Conservation (phyloP, 37 sponge, comb jelly and placozoan genomes). For the Ephydatia muelleri region DNA sequence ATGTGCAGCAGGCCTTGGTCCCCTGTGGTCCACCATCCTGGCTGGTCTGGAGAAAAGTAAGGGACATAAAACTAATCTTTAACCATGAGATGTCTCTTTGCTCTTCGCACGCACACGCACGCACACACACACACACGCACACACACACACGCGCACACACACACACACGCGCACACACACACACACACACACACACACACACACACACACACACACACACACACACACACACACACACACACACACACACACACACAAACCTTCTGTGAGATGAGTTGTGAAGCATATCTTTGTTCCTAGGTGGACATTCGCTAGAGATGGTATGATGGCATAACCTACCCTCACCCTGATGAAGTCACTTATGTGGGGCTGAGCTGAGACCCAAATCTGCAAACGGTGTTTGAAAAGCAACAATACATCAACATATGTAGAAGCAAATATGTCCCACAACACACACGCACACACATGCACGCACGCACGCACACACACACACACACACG, state of each 20-base stretch:
- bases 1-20: conserved; percentile 55
- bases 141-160: conserved; percentile 27
- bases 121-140: conserved; percentile 27
- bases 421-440: not conserved
- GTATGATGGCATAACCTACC: conserved; percentile 78
- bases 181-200: conserved; percentile 25
- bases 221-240: too few species aligned
- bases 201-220: not conserved
- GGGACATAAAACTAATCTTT: not conserved
- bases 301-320: conserved; percentile 76
- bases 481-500: not conserved
- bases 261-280: conserved; percentile 75
- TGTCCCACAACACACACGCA: too few species aligned
- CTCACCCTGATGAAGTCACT: conserved; percentile 63
- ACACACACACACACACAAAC: too few species aligned
- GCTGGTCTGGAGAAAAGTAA: conserved; percentile 7
- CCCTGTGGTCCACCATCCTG: conserved; percentile 62
- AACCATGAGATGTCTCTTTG: not conserved
- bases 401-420: not conserved
- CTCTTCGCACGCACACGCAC: conserved; percentile 7
- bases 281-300: conserved; percentile 75
- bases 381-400: conserved; percentile 29
- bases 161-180: conserved; percentile 27
- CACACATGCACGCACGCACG: too few species aligned
- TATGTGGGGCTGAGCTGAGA: conserved; percentile 45